Conservation (phyloP, 1,140 invertebrate genomes). For the Ceratitis capitata region DNA sequence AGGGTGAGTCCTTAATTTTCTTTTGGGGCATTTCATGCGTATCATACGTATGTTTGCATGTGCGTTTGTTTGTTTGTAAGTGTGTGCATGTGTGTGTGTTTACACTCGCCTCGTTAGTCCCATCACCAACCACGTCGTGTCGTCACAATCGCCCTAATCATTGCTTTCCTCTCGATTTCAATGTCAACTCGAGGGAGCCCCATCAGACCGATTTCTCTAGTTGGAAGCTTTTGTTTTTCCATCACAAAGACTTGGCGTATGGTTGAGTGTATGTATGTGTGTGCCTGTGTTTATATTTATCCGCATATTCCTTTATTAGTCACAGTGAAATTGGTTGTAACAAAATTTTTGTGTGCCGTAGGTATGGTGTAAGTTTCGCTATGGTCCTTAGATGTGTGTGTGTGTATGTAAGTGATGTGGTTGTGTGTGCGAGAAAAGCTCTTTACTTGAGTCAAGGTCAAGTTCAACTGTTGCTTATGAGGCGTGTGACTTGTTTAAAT, state of each 20-base stretch:
- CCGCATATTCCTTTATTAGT: neutral
- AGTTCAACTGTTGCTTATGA: conserved; percentile 49
- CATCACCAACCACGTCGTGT: conserved; percentile 19
- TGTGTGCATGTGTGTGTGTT: neutral
- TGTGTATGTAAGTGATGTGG: conserved; percentile 45
- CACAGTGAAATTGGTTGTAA: conserved; percentile 21
- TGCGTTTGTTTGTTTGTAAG: neutral
- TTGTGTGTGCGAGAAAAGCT: conserved; percentile 55
- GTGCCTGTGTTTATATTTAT: neutral
- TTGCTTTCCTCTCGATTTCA: conserved; percentile 26
- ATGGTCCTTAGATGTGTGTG: conserved; percentile 40
- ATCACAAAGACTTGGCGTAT: too few species aligned
- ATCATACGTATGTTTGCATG: neutral
- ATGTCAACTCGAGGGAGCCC: conserved; percentile 15
- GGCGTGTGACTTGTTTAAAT: neutral
- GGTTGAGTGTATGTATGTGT: neutral
- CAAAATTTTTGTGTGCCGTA: conserved; percentile 24
- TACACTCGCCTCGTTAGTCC: neutral
- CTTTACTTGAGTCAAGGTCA: conserved; percentile 56
- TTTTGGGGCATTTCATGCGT: conserved; percentile 22
- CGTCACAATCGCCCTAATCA: conserved; percentile 8
- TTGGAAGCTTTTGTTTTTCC: too few species aligned
- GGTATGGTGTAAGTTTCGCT: conserved; percentile 46
- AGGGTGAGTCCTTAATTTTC: neutral
- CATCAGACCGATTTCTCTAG: neutral